Base-by-base conservation (phyloP, 1,140 invertebrate genomes). In the Aporrectodea caliginosa region DNA sequence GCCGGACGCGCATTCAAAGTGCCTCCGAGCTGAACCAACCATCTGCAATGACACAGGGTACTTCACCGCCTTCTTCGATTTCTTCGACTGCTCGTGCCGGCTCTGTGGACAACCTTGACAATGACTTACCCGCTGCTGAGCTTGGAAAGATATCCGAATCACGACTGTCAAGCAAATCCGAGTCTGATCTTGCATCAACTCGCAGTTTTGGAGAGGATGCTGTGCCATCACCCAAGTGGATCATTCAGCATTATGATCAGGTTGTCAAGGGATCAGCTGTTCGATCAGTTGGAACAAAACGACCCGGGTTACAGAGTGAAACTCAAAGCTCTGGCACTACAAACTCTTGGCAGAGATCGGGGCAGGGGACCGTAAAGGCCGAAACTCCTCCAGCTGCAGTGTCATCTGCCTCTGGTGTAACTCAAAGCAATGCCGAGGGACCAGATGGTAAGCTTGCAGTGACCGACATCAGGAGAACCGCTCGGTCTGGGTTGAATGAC, bases 181-280 rank as follows among this genome's bases (percentile, higher is more conserved):
- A 58, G 16, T 58, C 43, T 58, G 43, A 58, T 58, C 43, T 58
- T 22, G 22, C 22, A 12, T 30, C 27, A 16, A 76, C 35, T 58
- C 16, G 43, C n/a, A 31, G 27, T 30, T 29, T n/a, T 76, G 35
- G 29, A 29, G 16, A 35, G 27, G 75, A 76, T 30, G 29, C 33
- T 43, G 35, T 76, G 33, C 75, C 75, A 35, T 58, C 75, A 34
- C 75, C 75, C 1, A 76, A 76, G 43, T 76, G 75, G 75, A 22
- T 76, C 16, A 76, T 76, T 31, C 33, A 76, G 35, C 75, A 76
- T 58, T 76, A 76, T 43, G 75, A 76, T 35, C 32, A 76, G 43
- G 75, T 76, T 58, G 43, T 35, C 16, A 76, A 76, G 35, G 75
- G 75, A 2, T 30, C 43, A 1, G 43, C 43, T 22, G 22, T 58